phyloP scores from a whole-genome alignment of 2,797 vertebrate genomes.

The Ceryle rudis region DNA sequence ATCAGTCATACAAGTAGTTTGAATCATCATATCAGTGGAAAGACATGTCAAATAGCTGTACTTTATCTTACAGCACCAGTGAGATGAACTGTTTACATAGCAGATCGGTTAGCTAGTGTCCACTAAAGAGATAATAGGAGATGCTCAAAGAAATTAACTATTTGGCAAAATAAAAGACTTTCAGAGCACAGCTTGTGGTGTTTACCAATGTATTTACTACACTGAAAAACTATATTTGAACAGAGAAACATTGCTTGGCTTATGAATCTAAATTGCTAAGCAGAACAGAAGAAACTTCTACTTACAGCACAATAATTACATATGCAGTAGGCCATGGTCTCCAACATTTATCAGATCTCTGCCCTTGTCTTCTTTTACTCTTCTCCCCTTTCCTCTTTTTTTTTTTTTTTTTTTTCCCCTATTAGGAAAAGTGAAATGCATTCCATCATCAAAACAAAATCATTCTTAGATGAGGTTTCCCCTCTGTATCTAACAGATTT shows the following conservation, averaged over 20 bases:
- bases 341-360: neutral
- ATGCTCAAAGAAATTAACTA: neutral
- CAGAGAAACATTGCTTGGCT: neutral
- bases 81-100: neutral
- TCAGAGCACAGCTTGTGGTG: neutral
- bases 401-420: neutral
- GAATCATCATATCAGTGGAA: neutral
- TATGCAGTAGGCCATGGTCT: neutral
- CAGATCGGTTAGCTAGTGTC: neutral
- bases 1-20: neutral
- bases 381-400: neutral
- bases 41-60: neutral
- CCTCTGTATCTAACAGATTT: neutral
- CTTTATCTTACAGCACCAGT: neutral
- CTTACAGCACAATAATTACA: neutral
- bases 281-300: neutral
- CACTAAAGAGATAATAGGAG: neutral
- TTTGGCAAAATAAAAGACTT: neutral
- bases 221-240: neutral
- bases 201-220: neutral
- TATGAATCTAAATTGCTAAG: neutral
- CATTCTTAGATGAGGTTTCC: neutral
- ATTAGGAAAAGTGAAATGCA: neutral
- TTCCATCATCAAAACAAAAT: neutral
- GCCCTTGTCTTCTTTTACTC: neutral